Percentiles rank a stretch among this genome's conserved stretches.
Evolutionary conservation across 2,113 vertebrate species (phyloP).

Genomic region (Sula dactylatra): DNA sequence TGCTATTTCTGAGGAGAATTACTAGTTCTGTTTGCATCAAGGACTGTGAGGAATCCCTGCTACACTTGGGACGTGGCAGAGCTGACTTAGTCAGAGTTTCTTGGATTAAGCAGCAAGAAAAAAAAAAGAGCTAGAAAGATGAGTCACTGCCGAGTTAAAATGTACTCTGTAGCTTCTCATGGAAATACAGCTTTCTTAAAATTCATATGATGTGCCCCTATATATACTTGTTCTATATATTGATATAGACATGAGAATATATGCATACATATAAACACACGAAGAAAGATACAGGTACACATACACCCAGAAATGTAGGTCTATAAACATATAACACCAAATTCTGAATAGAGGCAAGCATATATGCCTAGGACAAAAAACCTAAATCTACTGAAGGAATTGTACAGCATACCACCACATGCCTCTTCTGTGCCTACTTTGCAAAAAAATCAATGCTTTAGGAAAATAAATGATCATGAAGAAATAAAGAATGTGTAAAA

Average conservation of each 20-base stretch:
- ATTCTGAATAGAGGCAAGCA: neutral
- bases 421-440: neutral
- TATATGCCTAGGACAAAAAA: neutral
- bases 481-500: neutral
- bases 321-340: neutral
- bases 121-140: slow-evolving; percentile 44
- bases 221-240: neutral
- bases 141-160: slow-evolving; percentile 66
- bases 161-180: slow-evolving; percentile 34
- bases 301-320: neutral
- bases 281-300: neutral
- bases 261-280: neutral
- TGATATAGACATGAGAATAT: neutral
- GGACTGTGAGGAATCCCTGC: slow-evolving; percentile 58
- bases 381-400: neutral
- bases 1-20: slow-evolving; percentile 69
- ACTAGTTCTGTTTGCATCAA: slow-evolving; percentile 67
- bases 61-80: slow-evolving; percentile 72
- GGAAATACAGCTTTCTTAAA: slow-evolving; percentile 27
- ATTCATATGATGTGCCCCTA: neutral
- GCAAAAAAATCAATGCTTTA: neutral
- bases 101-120: slow-evolving; percentile 51
- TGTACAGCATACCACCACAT: neutral
- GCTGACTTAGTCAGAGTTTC: slow-evolving; percentile 74
- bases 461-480: neutral